These are phyloP conservation scores for Chromis chromis DNA, from an alignment of 2,797 vertebrate species.

Conservation along the genomic window DNA sequence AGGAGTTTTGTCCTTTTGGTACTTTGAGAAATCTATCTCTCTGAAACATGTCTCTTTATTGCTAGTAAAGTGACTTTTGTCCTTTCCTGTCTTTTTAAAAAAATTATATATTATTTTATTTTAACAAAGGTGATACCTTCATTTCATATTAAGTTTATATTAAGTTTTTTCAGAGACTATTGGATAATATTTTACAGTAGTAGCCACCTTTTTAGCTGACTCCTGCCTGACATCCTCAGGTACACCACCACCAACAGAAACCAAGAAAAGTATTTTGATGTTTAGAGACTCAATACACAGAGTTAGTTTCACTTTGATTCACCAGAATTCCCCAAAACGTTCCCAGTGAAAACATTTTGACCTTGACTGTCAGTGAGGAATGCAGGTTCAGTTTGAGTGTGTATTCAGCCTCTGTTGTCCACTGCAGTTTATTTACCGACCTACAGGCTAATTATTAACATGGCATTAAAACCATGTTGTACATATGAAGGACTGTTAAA, in stretches of 20 bases:
- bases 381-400: conserved; percentile 55
- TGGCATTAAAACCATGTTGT: conserved; percentile 32
- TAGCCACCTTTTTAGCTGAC: not conserved
- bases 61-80: not conserved
- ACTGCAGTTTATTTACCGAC: conserved; percentile 68
- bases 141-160: not conserved
- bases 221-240: not conserved
- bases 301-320: conserved; percentile 53
- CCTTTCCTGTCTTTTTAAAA: not conserved
- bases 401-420: conserved; percentile 52
- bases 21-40: conserved; percentile 16
- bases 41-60: conserved; percentile 20
- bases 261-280: not conserved
- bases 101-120: not conserved
- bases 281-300: not conserved
- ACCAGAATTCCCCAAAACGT: conserved; percentile 47
- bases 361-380: conserved; percentile 72
- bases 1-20: conserved; percentile 48
- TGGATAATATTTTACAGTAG: not conserved
- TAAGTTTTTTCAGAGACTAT: not conserved
- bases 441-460: conserved; percentile 77
- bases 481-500: conserved; percentile 23
- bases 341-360: conserved; percentile 55
- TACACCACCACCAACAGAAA: not conserved
- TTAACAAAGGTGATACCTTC: not conserved